Evolutionary conservation across 2,113 vertebrate species (phyloP).

Genomic region (Leucopsar rothschildi): DNA sequence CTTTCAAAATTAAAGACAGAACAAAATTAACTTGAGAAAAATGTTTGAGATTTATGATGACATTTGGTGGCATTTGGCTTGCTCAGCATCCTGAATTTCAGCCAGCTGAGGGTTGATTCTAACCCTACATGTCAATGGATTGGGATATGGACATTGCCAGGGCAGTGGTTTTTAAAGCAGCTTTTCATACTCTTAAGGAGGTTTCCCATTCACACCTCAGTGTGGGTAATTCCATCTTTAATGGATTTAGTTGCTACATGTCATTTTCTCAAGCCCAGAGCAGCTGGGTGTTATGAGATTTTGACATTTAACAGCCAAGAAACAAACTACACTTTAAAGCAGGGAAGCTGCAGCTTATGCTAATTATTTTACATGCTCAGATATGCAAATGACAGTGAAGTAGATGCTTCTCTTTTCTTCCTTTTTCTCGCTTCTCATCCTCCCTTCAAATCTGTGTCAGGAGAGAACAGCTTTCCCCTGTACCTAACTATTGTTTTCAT

Average conservation of each 20-base stretch:
- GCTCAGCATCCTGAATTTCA: not conserved
- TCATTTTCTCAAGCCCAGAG: constrained; percentile 11
- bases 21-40: not conserved
- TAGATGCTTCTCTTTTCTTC: not conserved
- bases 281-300: not conserved
- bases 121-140: not conserved
- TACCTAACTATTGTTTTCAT: not conserved
- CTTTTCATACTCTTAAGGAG: not conserved
- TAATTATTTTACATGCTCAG: constrained; percentile 10
- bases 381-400: not conserved
- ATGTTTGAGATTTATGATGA: not conserved
- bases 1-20: not conserved
- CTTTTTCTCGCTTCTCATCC: not conserved
- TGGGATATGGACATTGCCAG: not conserved
- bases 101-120: not conserved
- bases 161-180: not conserved
- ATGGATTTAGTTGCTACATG: constrained; percentile 17
- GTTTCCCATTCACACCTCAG: constrained; percentile 14
- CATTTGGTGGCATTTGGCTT: not conserved
- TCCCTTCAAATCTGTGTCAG: not conserved
- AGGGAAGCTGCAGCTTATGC: constrained; percentile 18
- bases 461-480: not conserved
- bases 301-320: not conserved
- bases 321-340: not conserved
- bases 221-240: constrained; percentile 18